Percentiles rank a stretch among this genome's conserved stretches.
These are phyloP conservation scores for Spea multiplicata DNA, from an alignment of 2,113 vertebrate genomes.

Conservation along the genomic window DNA sequence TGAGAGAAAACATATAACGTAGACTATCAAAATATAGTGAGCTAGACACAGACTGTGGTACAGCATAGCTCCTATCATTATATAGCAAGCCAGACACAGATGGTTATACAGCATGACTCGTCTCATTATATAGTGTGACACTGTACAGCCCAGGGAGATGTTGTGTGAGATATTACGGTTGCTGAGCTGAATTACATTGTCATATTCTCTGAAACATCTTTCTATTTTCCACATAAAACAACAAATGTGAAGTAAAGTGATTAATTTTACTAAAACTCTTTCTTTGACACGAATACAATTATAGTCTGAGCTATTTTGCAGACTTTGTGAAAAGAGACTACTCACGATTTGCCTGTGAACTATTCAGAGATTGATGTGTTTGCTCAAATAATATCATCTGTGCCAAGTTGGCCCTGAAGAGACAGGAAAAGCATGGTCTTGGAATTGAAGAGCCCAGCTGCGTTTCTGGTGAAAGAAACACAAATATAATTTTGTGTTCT, in stretches of 20 bases:
- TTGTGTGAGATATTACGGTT: too few species aligned
- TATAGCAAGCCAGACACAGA: too few species aligned
- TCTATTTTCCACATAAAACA: too few species aligned
- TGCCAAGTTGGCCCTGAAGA: conserved; percentile 23
- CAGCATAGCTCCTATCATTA: too few species aligned
- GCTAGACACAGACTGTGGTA: too few species aligned
- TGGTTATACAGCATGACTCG: too few species aligned
- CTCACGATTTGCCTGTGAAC: background rate
- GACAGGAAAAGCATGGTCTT: background rate
- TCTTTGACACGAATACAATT: conserved; percentile 6
- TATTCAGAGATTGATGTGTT: conserved; percentile 16
- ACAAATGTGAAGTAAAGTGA: background rate
- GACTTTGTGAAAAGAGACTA: conserved; percentile 5
- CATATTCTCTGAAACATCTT: too few species aligned
- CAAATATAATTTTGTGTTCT: conserved; percentile 21
- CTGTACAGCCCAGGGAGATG: too few species aligned
- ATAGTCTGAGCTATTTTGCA: background rate
- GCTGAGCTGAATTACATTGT: too few species aligned
- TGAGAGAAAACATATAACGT: too few species aligned
- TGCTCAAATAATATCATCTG: conserved; percentile 5
- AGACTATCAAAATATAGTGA: too few species aligned
- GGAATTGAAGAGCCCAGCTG: conserved; percentile 30
- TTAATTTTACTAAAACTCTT: background rate
- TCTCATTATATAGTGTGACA: too few species aligned
- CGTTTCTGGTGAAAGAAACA: conserved; percentile 16